Base-by-base conservation (phyloP, 2,888 invertebrate genomes). In the Scaptomyza parva region DNA sequence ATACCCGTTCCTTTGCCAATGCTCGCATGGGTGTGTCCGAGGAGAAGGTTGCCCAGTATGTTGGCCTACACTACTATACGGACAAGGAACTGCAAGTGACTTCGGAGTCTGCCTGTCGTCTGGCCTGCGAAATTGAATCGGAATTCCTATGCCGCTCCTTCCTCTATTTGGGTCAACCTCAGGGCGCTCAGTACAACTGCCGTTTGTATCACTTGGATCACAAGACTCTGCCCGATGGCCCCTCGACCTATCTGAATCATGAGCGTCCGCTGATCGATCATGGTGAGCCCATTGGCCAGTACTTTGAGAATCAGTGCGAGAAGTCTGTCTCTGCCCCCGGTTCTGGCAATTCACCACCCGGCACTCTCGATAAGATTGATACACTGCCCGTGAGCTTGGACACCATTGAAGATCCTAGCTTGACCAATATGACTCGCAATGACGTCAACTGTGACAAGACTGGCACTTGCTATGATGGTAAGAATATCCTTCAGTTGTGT, bases 391-490 rank as follows among this genome's bases (percentile, higher is more conserved):
- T 96, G 6, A 95, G 95, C 12, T 94, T 96, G 89, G 96, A 96
- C 72, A 94, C 95, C 53, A 95, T 95, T 51, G 95, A 96, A 91
- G 96, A 96, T 89, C 93, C 95, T 5, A 94, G 92, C 68, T 88
- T 95, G 75, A 96, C 94, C 91, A 96, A 96, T 89, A 91, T 96
- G 80, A 96, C 96, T 4, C 94, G 95, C 79, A 95, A 94, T 85
- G 96, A 96, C 89, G 95, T 96, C 51, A 97, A 97, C 92, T 98
- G 98, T 91, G 98, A 98, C 92, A 97, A 97, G 90, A 97, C 97
- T 57, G 98, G 98, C 90, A 97, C 97, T 76, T 98, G 98, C 90
- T 98, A 98, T 89, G 97, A 98, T 92, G 97, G 97, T 97, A 93
- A 93, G 92, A 2, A 9, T 6, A 1, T 28, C n/a, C n/a, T n/a